Evolutionary conservation across 2,797 vertebrate species (phyloP).

Genomic region (Myotis findleyi): DNA sequence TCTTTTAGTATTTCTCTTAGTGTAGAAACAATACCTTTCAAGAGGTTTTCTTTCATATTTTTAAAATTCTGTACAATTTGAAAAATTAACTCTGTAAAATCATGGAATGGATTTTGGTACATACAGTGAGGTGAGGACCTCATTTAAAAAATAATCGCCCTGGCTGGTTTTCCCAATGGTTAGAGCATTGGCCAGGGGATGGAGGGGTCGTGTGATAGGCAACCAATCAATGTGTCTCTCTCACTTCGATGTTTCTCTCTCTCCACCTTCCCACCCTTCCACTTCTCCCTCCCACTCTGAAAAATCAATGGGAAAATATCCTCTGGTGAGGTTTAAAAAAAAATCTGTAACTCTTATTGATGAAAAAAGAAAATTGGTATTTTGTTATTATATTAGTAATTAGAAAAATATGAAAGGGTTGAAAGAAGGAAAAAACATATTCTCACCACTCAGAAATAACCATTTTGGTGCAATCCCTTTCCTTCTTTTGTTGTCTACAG

Average conservation of each 20-base stretch:
- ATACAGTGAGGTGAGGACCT: constrained; percentile 27
- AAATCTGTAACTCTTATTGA: constrained; percentile 42
- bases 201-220: no score
- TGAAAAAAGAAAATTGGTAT: constrained; percentile 12
- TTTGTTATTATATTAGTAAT: constrained; percentile 36
- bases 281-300: no score
- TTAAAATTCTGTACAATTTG: neutral
- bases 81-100: constrained; percentile 55
- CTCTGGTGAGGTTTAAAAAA: no score
- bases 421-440: constrained; percentile 39
- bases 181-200: no score
- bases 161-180: no score
- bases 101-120: constrained; percentile 47
- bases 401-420: constrained; percentile 37
- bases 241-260: no score
- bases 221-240: no score
- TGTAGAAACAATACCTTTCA: neutral
- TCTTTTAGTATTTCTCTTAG: neutral
- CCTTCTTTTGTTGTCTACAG: constrained; percentile 59
- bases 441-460: neutral
- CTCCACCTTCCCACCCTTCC: no score
- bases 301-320: no score
- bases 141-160: constrained; percentile 63
- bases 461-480: neutral
- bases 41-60: constrained; percentile 43